Percentiles rank a stretch among this genome's conserved stretches.
Evolutionary conservation across 2,113 vertebrate genomes (phyloP).

Genomic region (Tamias sibiricus): DNA sequence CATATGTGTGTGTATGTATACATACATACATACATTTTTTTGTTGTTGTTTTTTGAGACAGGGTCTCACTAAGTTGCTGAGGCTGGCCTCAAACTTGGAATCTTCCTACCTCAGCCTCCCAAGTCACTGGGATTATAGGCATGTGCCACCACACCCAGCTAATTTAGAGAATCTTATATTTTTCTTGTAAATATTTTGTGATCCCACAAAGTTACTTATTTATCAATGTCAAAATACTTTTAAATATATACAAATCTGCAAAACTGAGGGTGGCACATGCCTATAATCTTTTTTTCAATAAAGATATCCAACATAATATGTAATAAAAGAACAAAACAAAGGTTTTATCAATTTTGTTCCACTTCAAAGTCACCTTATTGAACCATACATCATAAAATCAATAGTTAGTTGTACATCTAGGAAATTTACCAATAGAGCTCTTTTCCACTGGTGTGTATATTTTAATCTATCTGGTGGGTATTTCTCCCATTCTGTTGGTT

Average conservation of each 20-base stretch:
- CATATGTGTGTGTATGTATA: too few species aligned
- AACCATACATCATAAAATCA: slow-evolving; percentile 99
- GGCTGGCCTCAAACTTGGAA: too few species aligned
- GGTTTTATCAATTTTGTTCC: slow-evolving; percentile 68
- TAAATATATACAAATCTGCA: slow-evolving; percentile 72
- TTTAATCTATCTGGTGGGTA: slow-evolving; percentile 98
- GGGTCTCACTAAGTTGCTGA: too few species aligned
- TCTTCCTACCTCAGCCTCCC: too few species aligned
- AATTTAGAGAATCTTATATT: not conserved
- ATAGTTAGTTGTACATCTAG: slow-evolving; percentile 98
- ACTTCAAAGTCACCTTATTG: slow-evolving; percentile 91
- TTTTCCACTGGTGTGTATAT: slow-evolving; percentile 98
- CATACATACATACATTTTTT: too few species aligned
- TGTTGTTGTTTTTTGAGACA: too few species aligned
- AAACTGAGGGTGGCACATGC: not conserved
- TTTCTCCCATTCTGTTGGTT: slow-evolving; percentile 99
- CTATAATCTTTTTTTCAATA: not conserved
- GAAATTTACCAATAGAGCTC: slow-evolving; percentile 97
- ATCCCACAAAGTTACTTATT: slow-evolving; percentile 81
- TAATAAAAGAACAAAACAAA: slow-evolving; percentile 59
- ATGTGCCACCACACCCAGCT: too few species aligned
- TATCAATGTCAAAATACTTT: slow-evolving; percentile 79
- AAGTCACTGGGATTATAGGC: too few species aligned
- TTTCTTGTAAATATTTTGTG: slow-evolving; percentile 45
- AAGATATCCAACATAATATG: slow-evolving; percentile 34